phyloP scores from a whole-genome alignment of 2,888 invertebrate species.

The Phortica okadai region DNA sequence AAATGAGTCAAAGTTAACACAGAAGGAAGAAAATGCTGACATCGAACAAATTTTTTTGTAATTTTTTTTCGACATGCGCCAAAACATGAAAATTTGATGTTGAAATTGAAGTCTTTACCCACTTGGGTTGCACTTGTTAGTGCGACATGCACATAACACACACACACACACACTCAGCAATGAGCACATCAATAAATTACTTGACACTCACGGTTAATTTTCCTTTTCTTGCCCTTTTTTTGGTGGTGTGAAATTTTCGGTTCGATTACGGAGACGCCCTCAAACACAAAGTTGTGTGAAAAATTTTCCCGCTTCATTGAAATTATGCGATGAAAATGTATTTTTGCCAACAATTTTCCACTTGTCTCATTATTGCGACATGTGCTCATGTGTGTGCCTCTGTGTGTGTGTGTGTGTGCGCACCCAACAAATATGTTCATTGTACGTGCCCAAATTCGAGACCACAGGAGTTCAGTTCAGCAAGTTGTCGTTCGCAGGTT shows the following conservation, averaged over 20 bases:
- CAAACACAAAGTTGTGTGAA: slow-evolving; percentile 28
- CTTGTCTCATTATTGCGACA: slow-evolving; percentile 70
- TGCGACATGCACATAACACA: background rate
- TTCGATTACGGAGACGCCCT: slow-evolving; percentile 18
- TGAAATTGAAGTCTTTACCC: slow-evolving; percentile 2
- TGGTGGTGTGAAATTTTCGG: slow-evolving; percentile 48
- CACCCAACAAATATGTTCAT: slow-evolving; percentile 57
- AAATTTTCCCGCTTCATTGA: slow-evolving; percentile 47
- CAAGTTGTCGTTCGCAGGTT: background rate
- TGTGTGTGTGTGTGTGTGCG: slow-evolving; percentile 39
- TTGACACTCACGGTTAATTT: slow-evolving; percentile 30
- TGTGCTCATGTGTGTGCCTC: slow-evolving; percentile 40
- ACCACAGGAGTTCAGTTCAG: background rate
- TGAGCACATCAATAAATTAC: slow-evolving; percentile 19
- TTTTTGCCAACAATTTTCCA: slow-evolving; percentile 67
- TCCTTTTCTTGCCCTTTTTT: background rate
- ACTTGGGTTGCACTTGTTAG: background rate
- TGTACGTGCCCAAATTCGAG: slow-evolving; percentile 27
- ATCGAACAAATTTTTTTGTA: no score
- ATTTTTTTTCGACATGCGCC: background rate
- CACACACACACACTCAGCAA: background rate
- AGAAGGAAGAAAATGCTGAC: background rate
- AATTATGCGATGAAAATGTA: slow-evolving; percentile 59
- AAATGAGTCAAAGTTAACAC: background rate
- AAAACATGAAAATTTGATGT: slow-evolving; percentile 17